phyloP scores from a whole-genome alignment of 2,888 invertebrate species.

The Zygaena filipendulae region DNA sequence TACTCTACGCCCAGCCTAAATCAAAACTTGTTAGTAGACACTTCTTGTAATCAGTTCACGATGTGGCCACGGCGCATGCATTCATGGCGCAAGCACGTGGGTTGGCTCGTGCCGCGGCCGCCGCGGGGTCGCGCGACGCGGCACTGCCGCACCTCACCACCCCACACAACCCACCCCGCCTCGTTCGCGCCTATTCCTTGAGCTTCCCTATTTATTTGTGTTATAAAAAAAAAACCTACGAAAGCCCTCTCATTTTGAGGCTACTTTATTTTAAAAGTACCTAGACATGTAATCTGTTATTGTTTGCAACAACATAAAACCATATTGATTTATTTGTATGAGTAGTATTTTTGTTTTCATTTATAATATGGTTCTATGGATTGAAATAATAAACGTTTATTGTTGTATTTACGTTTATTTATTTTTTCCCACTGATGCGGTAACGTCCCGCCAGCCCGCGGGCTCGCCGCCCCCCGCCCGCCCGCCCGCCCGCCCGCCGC shows the following conservation, averaged over 20 bases:
- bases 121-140: conserved; percentile 10
- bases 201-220: conserved; percentile 18
- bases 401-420: conserved; percentile 57
- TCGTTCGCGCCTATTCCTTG: conserved; percentile 32
- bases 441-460: conserved; percentile 10
- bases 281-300: conserved; percentile 11
- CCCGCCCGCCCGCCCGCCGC: conserved; percentile 4
- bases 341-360: conserved; percentile 58
- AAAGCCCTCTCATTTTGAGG: not conserved
- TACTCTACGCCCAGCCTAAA: too few relatives aligned
- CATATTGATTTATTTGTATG: conserved; percentile 50
- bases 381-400: conserved; percentile 67
- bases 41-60: too few relatives aligned
- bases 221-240: conserved; percentile 14
- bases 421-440: conserved; percentile 25
- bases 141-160: conserved; percentile 15
- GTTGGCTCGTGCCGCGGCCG: conserved; percentile 2
- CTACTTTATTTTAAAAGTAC: not conserved
- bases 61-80: too few relatives aligned
- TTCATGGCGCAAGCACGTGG: conserved; percentile 3
- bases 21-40: too few relatives aligned
- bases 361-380: conserved; percentile 65
- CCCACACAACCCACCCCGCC: conserved; percentile 63
- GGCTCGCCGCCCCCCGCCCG: conserved; percentile 14
- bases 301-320: conserved; percentile 47